phyloP scores from a whole-genome alignment of 2,888 invertebrate genomes.

The Microctonus brassicae region DNA sequence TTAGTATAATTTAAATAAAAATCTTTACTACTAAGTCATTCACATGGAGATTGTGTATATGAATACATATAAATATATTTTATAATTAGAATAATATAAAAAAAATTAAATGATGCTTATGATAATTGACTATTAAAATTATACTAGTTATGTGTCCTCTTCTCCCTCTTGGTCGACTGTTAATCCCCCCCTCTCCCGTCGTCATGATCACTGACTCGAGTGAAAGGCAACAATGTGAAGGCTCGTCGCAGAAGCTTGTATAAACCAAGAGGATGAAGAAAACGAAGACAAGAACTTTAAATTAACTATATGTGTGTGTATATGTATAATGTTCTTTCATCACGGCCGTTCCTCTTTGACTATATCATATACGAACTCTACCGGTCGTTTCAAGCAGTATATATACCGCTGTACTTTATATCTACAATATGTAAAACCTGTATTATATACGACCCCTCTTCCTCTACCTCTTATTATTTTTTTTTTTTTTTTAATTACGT shows the following conservation, averaged over 20 bases:
- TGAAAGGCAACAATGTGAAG: constrained; percentile 67
- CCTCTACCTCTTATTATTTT: too few relatives aligned
- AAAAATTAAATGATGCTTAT: too few relatives aligned
- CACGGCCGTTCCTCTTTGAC: not conserved
- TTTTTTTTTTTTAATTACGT: too few relatives aligned
- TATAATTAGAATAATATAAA: too few relatives aligned
- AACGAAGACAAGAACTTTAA: constrained; percentile 3
- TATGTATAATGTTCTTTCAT: not conserved
- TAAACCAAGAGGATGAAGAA: constrained; percentile 32
- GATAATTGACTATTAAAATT: not conserved
- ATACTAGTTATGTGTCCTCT: not conserved
- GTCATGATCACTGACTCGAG: constrained; percentile 45
- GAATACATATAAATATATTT: too few relatives aligned
- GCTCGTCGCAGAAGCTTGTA: constrained; percentile 45
- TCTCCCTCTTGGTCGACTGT: too few relatives aligned
- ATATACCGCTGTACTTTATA: not conserved
- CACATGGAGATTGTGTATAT: too few relatives aligned
- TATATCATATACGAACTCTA: not conserved
- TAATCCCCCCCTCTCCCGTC: not conserved
- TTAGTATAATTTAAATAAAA: too few relatives aligned
- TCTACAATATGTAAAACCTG: not conserved
- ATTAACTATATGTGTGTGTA: not conserved
- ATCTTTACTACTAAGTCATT: too few relatives aligned
- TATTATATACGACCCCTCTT: not conserved
- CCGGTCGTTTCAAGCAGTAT: not conserved